A percentile compares a stretch with the other conserved stretches of the same genome.
Conservation (phyloP, 1,140 invertebrate genomes). For the Mercenaria mercenaria region DNA sequence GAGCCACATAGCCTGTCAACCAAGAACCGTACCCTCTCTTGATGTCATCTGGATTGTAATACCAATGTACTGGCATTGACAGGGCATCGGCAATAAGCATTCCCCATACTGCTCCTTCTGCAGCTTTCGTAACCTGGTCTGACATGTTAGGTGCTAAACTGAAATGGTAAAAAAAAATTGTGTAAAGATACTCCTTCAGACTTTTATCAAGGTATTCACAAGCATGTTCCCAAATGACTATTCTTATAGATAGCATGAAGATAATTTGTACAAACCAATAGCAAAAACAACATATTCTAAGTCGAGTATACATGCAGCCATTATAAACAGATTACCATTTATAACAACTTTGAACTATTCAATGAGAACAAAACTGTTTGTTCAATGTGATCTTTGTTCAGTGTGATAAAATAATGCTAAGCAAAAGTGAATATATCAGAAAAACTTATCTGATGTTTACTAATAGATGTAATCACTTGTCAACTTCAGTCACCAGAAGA, state of each 20-base stretch:
- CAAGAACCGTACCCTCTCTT: conserved; percentile 77
- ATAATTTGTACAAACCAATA: neutral
- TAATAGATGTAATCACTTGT: too few relatives aligned
- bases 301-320: neutral
- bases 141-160: conserved; percentile 65
- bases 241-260: neutral
- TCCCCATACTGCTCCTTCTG: conserved; percentile 79
- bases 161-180: neutral
- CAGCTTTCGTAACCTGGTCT: conserved; percentile 69
- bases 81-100: conserved; percentile 80
- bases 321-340: neutral
- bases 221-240: neutral
- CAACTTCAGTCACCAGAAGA: too few relatives aligned
- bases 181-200: too few relatives aligned
- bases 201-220: neutral
- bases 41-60: conserved; percentile 80
- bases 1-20: conserved; percentile 79
- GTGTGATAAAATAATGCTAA: too few relatives aligned
- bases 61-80: conserved; percentile 84
- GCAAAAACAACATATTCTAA: neutral
- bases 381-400: too few relatives aligned
- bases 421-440: too few relatives aligned
- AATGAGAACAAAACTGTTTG: too few relatives aligned
- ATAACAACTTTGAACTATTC: too few relatives aligned
- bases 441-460: too few relatives aligned